Base-by-base conservation (phyloP, 2,113 vertebrate species). In the Apistogramma diplotaenia region DNA sequence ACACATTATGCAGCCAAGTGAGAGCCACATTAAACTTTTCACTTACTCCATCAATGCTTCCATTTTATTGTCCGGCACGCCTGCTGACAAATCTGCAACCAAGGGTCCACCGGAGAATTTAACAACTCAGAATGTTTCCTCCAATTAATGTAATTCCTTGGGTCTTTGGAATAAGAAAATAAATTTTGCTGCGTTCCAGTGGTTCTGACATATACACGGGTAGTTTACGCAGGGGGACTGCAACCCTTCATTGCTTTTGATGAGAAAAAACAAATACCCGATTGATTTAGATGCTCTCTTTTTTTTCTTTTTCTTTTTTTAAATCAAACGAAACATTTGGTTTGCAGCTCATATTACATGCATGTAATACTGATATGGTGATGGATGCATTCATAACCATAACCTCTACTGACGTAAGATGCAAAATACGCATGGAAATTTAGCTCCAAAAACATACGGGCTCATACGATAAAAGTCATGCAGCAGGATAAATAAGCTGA, bases 21-120 rank as follows among this genome's bases (percentile, higher is more conserved):
- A 95, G 93, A 92, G 94, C 89, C 90, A 88, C 91, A 92, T 94
- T 94, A 92, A 95, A 95, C 93, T 92, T 95, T 93, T 93, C 91
- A 93, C 93, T 94, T 93, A 90, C 90, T 90, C 93, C 85, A 81
- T 93, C 93, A 93, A 89, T 91, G 89, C 89, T 90, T 92, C 89
- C 90, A 86, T 94, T 94, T 94, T 93, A 93, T 93, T 92, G 91
- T 93, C 88, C 84, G n/a, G 79, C 89, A 78, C 67, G 83, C 79
- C 82, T 82, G 91, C 87, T 92, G 91, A 94, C 90, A 93, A 91
- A 92, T 93, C 89, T 84, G 77, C 85, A 92, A 85, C 83, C 86
- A 72, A 4, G 31, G 85, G 56, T 91, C 90, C 91, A 76, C 89
- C 72, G 61, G 88, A 92, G 89, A 87, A 85, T 90, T 93, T 90